Evolutionary conservation across 92 coral and sea anemone genomes (phyloP), one percentile per base, ranked within the genome.

Genomic region (Palythoa grandiflora): DNA sequence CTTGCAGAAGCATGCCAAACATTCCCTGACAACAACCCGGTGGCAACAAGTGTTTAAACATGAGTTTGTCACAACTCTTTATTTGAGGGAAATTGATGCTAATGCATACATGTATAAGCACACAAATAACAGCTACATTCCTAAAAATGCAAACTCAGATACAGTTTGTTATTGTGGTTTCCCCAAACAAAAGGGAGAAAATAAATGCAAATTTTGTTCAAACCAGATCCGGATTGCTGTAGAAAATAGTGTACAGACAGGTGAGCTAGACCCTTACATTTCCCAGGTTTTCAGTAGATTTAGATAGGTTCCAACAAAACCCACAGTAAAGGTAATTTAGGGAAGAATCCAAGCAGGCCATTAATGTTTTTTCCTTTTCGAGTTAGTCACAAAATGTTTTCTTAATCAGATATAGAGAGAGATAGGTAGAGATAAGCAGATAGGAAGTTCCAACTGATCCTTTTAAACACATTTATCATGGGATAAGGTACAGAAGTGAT

Each of bases 21-120:
- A 89, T 28, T 54, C 92, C 5, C 77, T 90, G 15, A 79, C 88
- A 55, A 52, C 92, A 10, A 92, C 71, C 51, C 55, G 90, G 14
- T 92, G 92, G 90, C 71, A 78, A 17, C 79, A 73, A 51, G 94
- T 91, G 36, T 83, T 91, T 38, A 79, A 88, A 52, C 91, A 91
- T 57, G 93, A 87, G 37, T 91, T 53, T 78, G 85, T 91, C 50
- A 88, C 80, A 38, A 92, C 91, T 36, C 80, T 92, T 21, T 92
- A 77, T 59, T 75, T 88, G 35, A 83, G 90, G 63, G 81, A 77
- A 52, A 75, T 68, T 77, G 94, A 91, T 80, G 91, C 94, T 21
- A 66, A 38, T 75, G 88, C 88, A 38, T 39, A 20, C 16, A 84
- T 78, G 89, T 89, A 83, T 77, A 84, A 83, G 61, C 73, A 73